Evolutionary conservation across 2,113 vertebrate species (phyloP).

Genomic region (Callipepla californica): DNA sequence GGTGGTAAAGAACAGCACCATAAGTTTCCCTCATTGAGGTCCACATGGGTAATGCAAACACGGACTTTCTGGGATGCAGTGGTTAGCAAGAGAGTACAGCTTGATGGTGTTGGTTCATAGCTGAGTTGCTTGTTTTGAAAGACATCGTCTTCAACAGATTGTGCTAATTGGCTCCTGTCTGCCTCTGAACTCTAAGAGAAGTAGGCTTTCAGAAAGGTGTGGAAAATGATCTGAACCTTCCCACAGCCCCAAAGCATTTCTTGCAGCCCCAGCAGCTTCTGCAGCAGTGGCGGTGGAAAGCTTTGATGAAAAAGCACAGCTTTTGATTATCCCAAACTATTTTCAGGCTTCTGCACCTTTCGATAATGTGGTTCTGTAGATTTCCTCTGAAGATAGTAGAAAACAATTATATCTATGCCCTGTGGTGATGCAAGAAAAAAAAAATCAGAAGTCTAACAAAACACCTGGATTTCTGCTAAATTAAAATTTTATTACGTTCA

Average conservation of each 20-base stretch:
- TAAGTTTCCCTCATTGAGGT: background rate
- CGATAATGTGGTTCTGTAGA: background rate
- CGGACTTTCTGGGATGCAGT: background rate
- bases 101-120: background rate
- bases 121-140: background rate
- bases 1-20: fast-evolving
- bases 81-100: background rate
- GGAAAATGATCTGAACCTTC: slow-evolving; percentile 1
- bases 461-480: slow-evolving; percentile 31
- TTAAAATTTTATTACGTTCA: background rate
- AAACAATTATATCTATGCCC: slow-evolving; percentile 40
- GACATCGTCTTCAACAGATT: background rate
- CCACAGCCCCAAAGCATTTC: background rate
- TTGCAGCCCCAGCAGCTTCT: background rate
- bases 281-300: background rate
- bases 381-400: slow-evolving; percentile 23
- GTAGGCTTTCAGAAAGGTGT: background rate
- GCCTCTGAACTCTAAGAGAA: background rate
- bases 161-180: background rate
- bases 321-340: slow-evolving; percentile 17
- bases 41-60: background rate
- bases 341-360: slow-evolving; percentile 18
- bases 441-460: background rate
- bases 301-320: slow-evolving; percentile 8
- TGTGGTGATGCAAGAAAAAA: background rate